Conservation (phyloP, 2,113 vertebrate species). For the Periophthalmodon schlosseri region DNA sequence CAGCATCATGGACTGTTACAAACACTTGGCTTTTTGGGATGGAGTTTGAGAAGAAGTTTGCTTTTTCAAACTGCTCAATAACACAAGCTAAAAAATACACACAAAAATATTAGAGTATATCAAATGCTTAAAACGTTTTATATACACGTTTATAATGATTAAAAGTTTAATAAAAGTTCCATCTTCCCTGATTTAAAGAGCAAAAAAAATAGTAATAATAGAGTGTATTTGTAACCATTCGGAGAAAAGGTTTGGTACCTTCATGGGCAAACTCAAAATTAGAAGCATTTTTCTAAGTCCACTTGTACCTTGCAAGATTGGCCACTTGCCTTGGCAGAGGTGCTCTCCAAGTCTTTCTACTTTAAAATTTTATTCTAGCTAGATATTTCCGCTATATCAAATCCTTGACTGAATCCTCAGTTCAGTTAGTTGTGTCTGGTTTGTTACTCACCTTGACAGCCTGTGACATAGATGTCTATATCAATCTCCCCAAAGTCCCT, state of each 20-base stretch:
- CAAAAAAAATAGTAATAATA: too few relatives aligned
- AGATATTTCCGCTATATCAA: neutral
- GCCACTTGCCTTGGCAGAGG: neutral
- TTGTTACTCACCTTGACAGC: slow-evolving; percentile 75
- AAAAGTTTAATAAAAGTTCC: too few relatives aligned
- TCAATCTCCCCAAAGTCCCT: slow-evolving; percentile 85
- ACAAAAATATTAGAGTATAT: neutral
- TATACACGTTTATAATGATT: too few relatives aligned
- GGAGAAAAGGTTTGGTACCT: neutral
- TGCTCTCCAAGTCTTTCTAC: neutral
- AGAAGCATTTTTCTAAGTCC: neutral
- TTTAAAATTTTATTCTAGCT: too few relatives aligned
- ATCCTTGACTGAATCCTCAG: slow-evolving; percentile 21
- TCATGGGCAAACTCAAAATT: neutral
- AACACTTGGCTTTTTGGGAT: slow-evolving; percentile 86
- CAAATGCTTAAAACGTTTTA: too few relatives aligned
- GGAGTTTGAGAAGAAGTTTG: slow-evolving; percentile 83
- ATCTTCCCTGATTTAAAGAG: too few relatives aligned
- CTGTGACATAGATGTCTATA: slow-evolving; percentile 78
- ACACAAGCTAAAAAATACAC: slow-evolving; percentile 71
- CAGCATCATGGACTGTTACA: slow-evolving; percentile 82
- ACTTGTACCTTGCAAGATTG: neutral
- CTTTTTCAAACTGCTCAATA: slow-evolving; percentile 82
- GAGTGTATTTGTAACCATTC: too few relatives aligned
- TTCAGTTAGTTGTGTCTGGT: slow-evolving; percentile 28